Percentiles rank a stretch among this genome's conserved stretches.
Conservation (phyloP, 2,888 invertebrate species). For the Xylota segnis region DNA sequence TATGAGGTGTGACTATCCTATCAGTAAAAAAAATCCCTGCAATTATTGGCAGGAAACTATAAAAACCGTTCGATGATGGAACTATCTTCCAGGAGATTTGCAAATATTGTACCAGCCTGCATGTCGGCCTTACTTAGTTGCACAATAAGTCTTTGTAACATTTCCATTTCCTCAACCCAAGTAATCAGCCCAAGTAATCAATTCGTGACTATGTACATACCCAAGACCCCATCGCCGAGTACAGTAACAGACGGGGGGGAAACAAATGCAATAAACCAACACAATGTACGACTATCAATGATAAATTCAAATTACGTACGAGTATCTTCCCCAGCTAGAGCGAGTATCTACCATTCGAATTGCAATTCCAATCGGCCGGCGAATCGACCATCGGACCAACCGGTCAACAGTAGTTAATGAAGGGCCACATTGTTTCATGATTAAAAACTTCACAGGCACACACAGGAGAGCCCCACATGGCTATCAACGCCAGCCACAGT, state of each 20-base stretch:
- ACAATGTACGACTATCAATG: conserved; percentile 51
- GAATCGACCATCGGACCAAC: conserved; percentile 38
- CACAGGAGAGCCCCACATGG: conserved; percentile 7
- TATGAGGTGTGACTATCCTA: no score
- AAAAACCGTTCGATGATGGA: no score
- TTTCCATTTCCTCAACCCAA: conserved; percentile 57
- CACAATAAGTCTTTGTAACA: conserved; percentile 34
- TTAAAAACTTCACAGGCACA: conserved; percentile 71
- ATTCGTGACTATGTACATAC: conserved; percentile 51
- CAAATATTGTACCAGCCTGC: neutral
- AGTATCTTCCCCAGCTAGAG: conserved; percentile 32
- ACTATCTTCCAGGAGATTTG: no score
- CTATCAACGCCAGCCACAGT: conserved; percentile 31
- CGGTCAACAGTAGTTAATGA: conserved; percentile 76
- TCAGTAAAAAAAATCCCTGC: no score
- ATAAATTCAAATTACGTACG: conserved; percentile 66
- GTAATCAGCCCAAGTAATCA: conserved; percentile 56
- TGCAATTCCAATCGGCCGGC: conserved; percentile 59
- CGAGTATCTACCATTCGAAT: conserved; percentile 43
- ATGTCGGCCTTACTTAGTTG: conserved; percentile 26
- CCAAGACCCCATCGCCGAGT: conserved; percentile 15
- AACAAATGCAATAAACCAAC: conserved; percentile 53
- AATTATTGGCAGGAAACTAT: no score
- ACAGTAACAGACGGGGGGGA: conserved; percentile 8
- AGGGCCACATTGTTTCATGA: conserved; percentile 77